Evolutionary conservation across 2,888 invertebrate species (phyloP).

Genomic region (Drosophila emarginata): DNA sequence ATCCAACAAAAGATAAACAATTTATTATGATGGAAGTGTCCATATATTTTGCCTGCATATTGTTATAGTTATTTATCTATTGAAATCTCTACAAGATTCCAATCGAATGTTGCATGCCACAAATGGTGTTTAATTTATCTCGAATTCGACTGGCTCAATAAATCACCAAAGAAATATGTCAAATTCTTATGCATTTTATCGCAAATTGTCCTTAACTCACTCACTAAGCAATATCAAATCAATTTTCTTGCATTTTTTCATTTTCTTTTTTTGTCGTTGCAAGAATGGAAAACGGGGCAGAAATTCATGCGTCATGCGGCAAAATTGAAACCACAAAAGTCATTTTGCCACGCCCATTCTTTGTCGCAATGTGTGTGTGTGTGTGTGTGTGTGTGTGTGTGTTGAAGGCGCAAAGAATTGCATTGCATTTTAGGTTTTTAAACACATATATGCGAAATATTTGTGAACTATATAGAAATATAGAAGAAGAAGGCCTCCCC

Average conservation of each 20-base stretch:
- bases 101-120: no score
- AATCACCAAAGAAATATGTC: conserved; percentile 16
- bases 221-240: conserved; percentile 8
- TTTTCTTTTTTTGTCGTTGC: neutral
- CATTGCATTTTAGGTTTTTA: conserved; percentile 10
- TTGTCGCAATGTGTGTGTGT: conserved; percentile 23
- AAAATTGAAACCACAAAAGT: conserved; percentile 51
- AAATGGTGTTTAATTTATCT: neutral
- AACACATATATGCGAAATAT: conserved; percentile 27
- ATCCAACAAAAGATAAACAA: neutral
- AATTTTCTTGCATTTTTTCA: neutral
- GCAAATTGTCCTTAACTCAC: conserved; percentile 1
- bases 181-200: conserved; percentile 7
- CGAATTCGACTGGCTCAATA: neutral
- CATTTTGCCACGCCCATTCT: conserved; percentile 13
- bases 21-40: neutral
- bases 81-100: no score
- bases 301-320: conserved; percentile 63
- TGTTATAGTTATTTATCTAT: no score
- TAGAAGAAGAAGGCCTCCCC: neutral
- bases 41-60: neutral
- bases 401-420: no score
- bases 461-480: conserved; percentile 13
- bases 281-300: conserved; percentile 16
- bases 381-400: conserved; percentile 25